Conservation (phyloP, 2,888 invertebrate species). For the Vesta saturnalis region DNA sequence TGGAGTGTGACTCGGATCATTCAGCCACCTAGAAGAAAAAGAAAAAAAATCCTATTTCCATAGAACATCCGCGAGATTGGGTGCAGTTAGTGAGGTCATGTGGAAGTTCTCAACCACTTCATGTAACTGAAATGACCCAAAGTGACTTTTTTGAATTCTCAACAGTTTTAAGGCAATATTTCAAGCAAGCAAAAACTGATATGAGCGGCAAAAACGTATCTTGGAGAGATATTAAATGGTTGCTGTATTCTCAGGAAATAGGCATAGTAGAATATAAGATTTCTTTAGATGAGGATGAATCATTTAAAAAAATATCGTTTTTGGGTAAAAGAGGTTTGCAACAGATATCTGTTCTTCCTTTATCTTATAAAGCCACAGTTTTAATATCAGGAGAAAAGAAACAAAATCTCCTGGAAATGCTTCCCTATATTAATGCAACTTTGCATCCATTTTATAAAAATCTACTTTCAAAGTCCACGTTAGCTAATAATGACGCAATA, state of each 20-base stretch:
- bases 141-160: background rate
- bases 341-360: too few species aligned
- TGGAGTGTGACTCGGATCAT: conserved; percentile 11
- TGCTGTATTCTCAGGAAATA: background rate
- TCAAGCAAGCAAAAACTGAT: background rate
- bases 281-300: too few species aligned
- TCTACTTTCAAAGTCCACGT: too few species aligned
- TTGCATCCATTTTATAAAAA: too few species aligned
- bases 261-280: background rate
- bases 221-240: background rate
- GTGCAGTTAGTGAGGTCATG: background rate
- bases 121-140: background rate
- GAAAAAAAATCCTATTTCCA: background rate
- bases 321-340: too few species aligned
- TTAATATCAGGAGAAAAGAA: too few species aligned
- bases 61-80: conserved; percentile 14
- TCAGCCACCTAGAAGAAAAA: background rate
- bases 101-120: background rate
- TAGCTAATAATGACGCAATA: too few species aligned
- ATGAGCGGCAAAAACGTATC: background rate
- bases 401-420: too few species aligned
- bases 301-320: too few species aligned
- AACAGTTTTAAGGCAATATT: background rate
- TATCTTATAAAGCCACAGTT: too few species aligned
- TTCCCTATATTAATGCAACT: too few species aligned